Percentiles rank a stretch among this genome's conserved stretches.
Evolutionary conservation across 2,797 vertebrate species (phyloP).

Genomic region (Pipistrellus nathusii): DNA sequence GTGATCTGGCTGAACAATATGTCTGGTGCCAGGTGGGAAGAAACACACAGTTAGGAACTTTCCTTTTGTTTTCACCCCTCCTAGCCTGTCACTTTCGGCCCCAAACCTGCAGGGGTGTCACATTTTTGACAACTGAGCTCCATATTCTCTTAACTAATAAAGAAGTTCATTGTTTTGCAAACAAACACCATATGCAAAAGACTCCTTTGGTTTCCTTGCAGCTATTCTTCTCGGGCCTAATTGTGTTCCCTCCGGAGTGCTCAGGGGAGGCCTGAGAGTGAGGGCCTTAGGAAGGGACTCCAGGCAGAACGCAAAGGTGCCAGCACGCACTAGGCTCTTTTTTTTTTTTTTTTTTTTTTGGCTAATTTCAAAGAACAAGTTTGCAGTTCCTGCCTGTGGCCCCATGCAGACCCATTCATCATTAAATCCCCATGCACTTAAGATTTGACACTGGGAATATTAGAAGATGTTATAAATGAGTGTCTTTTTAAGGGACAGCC

Average conservation of each 20-base stretch:
- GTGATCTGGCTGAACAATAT: background rate
- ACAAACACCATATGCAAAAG: constrained; percentile 84
- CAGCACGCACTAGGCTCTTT: constrained; percentile 67
- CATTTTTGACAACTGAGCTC: constrained; percentile 87
- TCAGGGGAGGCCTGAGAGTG: constrained; percentile 64
- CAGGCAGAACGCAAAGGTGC: constrained; percentile 58
- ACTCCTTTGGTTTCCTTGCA: constrained; percentile 82
- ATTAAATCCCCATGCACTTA: constrained; percentile 81
- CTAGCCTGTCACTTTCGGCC: constrained; percentile 78
- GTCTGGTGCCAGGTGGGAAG: constrained; percentile 58
- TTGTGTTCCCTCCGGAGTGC: constrained; percentile 74
- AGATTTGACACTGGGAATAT: constrained; percentile 79
- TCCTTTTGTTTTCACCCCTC: constrained; percentile 88
- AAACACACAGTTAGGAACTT: constrained; percentile 68
- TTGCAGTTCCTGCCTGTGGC: constrained; percentile 84
- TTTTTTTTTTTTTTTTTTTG: background rate
- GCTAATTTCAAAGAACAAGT: constrained; percentile 85
- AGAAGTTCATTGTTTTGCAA: constrained; percentile 82
- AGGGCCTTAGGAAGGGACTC: constrained; percentile 80
- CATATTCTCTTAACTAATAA: constrained; percentile 82
- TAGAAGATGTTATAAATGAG: constrained; percentile 47
- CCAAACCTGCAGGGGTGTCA: constrained; percentile 80
- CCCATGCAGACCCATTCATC: constrained; percentile 80
- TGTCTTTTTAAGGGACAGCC: constrained; percentile 20
- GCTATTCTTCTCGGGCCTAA: constrained; percentile 79